These are phyloP conservation scores for Hippolais icterina DNA, from an alignment of 2,113 vertebrate genomes.

Conservation along the genomic window DNA sequence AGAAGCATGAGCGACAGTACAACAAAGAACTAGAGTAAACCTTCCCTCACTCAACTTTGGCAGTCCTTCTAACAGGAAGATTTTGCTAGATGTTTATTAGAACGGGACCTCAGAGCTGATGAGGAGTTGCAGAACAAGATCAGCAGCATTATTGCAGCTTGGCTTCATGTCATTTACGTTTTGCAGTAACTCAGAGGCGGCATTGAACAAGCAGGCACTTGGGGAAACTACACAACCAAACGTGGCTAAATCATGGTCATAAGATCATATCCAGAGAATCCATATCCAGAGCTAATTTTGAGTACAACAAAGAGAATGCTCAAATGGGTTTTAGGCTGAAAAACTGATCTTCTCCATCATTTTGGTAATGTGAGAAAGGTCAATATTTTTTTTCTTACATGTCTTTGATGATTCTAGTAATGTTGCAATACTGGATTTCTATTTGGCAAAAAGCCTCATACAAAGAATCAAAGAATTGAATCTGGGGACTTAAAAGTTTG, in stretches of 20 bases:
- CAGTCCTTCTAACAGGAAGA: neutral
- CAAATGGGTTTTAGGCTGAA: neutral
- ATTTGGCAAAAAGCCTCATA: neutral
- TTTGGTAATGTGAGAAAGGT: neutral
- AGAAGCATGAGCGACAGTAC: neutral
- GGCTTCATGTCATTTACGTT: neutral
- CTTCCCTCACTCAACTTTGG: neutral
- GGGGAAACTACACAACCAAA: neutral
- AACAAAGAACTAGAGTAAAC: neutral
- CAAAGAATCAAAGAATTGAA: neutral
- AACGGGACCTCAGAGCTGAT: neutral
- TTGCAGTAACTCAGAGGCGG: neutral
- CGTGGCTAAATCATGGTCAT: neutral
- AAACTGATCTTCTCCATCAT: neutral
- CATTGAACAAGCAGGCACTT: neutral
- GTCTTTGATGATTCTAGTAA: neutral
- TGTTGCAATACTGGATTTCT: neutral
- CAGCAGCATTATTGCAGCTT: neutral
- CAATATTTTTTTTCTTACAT: neutral
- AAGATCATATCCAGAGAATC: neutral
- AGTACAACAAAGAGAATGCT: neutral
- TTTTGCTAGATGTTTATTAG: neutral
- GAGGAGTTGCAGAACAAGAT: neutral
- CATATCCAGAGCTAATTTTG: neutral
- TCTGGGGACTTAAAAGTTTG: neutral